phyloP scores from a whole-genome alignment of 2,797 vertebrate genomes.

The Hemitrygon akajei region DNA sequence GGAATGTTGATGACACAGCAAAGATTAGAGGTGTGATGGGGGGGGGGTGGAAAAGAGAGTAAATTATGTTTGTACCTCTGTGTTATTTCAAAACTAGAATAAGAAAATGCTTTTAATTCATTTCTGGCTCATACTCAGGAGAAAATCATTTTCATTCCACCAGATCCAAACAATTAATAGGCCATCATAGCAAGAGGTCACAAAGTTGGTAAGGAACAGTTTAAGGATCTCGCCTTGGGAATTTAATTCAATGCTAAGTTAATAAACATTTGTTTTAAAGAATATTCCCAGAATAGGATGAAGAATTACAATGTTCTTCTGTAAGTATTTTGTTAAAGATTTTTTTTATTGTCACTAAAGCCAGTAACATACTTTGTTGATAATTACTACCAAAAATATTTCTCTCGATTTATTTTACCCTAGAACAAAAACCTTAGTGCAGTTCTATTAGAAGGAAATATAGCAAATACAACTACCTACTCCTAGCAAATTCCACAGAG shows the following conservation, averaged over 20 bases:
- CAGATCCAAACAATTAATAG: background rate
- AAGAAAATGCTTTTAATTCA: background rate
- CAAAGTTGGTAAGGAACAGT: too few species aligned
- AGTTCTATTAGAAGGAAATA: constrained; percentile 40
- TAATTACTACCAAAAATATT: background rate
- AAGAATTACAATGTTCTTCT: background rate
- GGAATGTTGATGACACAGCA: too few species aligned
- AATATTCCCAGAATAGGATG: background rate
- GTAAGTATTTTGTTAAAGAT: background rate
- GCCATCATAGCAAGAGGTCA: background rate
- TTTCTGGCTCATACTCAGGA: background rate
- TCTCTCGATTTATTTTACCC: background rate
- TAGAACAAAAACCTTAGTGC: background rate
- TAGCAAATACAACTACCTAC: constrained; percentile 85
- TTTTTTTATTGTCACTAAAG: background rate
- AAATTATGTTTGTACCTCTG: background rate
- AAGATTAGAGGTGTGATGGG: too few species aligned
- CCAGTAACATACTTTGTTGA: background rate
- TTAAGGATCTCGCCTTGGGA: too few species aligned
- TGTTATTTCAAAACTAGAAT: background rate
- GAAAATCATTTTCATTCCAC: background rate
- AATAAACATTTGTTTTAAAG: background rate
- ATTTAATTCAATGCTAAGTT: background rate
- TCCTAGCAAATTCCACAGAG: constrained; percentile 67
- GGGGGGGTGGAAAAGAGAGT: too few species aligned